Evolutionary conservation across 92 coral and sea anemone species (phyloP).

Genomic region (Epizoanthus rinbou): DNA sequence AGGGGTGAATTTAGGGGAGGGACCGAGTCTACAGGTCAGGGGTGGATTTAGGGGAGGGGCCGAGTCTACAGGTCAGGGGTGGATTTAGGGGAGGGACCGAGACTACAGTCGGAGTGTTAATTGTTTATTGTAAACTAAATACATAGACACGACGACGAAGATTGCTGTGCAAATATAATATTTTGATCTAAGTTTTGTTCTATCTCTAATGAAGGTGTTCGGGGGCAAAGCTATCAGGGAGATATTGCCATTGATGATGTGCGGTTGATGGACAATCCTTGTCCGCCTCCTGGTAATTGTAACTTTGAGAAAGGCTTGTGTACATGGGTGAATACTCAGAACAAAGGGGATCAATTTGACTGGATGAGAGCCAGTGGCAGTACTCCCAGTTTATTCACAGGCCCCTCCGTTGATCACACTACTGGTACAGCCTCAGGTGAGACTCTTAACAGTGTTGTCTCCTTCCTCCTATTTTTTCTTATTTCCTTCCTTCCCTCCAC

Average conservation of each 20-base stretch:
- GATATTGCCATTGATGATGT: slow-evolving; percentile 95
- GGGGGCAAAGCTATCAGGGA: slow-evolving; percentile 74
- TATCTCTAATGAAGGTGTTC: slow-evolving; percentile 46
- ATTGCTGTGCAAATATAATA: neutral
- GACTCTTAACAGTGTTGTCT: neutral
- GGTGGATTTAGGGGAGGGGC: too few relatives aligned
- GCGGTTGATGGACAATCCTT: slow-evolving; percentile 70
- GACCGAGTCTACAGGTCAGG: too few relatives aligned
- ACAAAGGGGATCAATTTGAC: slow-evolving; percentile 80
- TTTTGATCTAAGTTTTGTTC: neutral
- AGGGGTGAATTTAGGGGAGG: too few relatives aligned
- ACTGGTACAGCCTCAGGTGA: slow-evolving; percentile 75
- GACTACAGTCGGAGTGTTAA: too few relatives aligned
- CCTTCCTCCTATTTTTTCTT: neutral
- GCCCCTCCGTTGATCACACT: slow-evolving; percentile 87
- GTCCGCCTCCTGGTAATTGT: slow-evolving; percentile 95
- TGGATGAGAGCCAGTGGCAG: slow-evolving; percentile 84
- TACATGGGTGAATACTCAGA: slow-evolving; percentile 81
- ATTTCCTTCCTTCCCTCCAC: neutral
- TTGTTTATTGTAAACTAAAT: too few relatives aligned
- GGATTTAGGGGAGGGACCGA: too few relatives aligned
- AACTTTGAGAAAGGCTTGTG: slow-evolving; percentile 86
- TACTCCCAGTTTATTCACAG: slow-evolving; percentile 79
- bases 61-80: too few relatives aligned
- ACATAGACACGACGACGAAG: neutral